Evolutionary conservation across 2,888 invertebrate genomes (phyloP), one percentile per base, ranked within the genome.

Genomic region (Agelastica alni): DNA sequence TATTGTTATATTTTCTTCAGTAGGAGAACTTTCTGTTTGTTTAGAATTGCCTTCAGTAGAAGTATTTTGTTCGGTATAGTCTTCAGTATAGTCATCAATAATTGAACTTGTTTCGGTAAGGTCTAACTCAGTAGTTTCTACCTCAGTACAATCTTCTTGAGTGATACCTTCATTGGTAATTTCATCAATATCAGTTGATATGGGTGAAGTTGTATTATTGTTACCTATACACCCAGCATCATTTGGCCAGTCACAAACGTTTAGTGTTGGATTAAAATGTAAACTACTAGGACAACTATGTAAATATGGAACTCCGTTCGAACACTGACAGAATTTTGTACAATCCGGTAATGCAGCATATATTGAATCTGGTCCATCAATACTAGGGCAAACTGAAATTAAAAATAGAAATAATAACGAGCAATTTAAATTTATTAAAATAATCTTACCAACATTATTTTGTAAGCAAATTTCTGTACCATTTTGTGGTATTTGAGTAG

Each of bases 291-390:
- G 56, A 36, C 63, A 63, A n/a, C 49, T 17, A 28, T 51, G 48
- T 5, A 55, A n/a, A 16, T 52, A 53, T 18, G 59, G 46, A 2
- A 9, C 22, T 5, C 61, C 61, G 18, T 57, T 61, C 7, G 59
- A 57, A 42, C 61, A 61, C 20, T 61, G 55, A 30, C 57, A 61
- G 36, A 59, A 61, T 28, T 57, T 56, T 2, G 53, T 37, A 17
- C 59, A 61, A 36, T 61, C 43, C 6, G 48, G 39, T 32, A 52
- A 41, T 20, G 55, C 26, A 10, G 46, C 39, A 34, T 61, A 61
- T 14, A 61, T 52, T 3, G 59, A 54, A 20, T 52, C 30, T 17
- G 36, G 22, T 9, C 57, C 55, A 39, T 59, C 61, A 6, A 57
- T 22, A 9, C 16, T 22, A 13, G 60, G 58, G 28, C 58, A 61